Evolutionary conservation across 2,113 vertebrate genomes (phyloP), one percentile per base, ranked within the genome.

Genomic region (Cathartes aura): DNA sequence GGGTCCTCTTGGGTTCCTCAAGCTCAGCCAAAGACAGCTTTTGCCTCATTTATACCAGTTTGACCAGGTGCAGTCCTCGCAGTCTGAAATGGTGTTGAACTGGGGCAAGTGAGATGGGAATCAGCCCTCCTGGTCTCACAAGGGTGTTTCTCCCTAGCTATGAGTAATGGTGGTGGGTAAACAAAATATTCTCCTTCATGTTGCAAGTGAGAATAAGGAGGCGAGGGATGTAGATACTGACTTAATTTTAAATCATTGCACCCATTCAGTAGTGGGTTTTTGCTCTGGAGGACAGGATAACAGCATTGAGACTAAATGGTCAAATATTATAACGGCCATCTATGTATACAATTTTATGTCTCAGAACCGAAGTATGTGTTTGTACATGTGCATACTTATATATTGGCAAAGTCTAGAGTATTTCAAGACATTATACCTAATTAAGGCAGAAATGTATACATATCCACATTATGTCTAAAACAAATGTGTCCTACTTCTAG

Each of bases 161-260:
- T 96, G 95, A 96, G 93, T 95, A 94, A 96, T 83, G 70, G 38
- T 86, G 87, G 53, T 91, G 75, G 84, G 70, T 95, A 96, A 97
- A 96, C 94, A 94, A 90, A 94, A 88, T 75, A 88, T 66, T 50
- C 52, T 55, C 66, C 89, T 95, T 95, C 71, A 66, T 95, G 87
- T 96, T 96, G 62, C 55, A 80, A 95, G 45, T 70, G 48, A 75
- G 53, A 93, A 78, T 40, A 56, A 29, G 30, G 60, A 95, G 73
- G 48, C 3, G 13, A 92, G 19, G 43, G 53, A 58, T 58, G 62
- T 8, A 87, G 83, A 50, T 60, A 47, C 12, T 47, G 79, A 75
- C 40, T 97, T 85, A 9, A 67, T 64, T 80, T 89, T 53, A 66
- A 87, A 53, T 53, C 36, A 42, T 2, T 63, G 21, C 8, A 55